Percentiles rank a stretch among this genome's conserved stretches.
phyloP scores from a whole-genome alignment of 2,888 invertebrate genomes.

The Orthosia cruda region DNA sequence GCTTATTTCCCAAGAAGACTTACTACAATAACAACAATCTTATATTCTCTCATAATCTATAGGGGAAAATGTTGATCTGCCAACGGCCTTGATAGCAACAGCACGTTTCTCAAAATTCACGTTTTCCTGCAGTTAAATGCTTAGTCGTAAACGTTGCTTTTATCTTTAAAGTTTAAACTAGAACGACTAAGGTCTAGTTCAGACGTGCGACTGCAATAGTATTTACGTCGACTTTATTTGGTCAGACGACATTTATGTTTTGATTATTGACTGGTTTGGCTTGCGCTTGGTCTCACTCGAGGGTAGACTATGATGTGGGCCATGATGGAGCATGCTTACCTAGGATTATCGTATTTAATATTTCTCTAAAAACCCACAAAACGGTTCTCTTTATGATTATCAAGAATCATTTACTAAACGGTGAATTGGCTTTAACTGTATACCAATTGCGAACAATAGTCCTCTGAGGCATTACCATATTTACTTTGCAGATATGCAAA shows the following conservation, averaged over 20 bases:
- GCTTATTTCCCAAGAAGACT: slow-evolving; percentile 2
- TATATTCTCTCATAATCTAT: neutral
- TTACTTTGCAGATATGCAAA: neutral
- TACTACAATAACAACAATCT: neutral
- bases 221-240: neutral
- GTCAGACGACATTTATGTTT: neutral
- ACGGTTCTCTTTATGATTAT: neutral
- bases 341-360: neutral
- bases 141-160: slow-evolving; percentile 21
- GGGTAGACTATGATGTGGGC: neutral
- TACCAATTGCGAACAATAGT: slow-evolving; percentile 14
- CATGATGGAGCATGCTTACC: neutral
- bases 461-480: slow-evolving; percentile 19
- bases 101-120: slow-evolving; percentile 29
- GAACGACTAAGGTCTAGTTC: slow-evolving; percentile 3
- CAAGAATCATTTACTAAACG: neutral
- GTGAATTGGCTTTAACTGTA: neutral
- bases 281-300: neutral
- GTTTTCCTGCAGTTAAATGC: slow-evolving; percentile 8
- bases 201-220: slow-evolving; percentile 3
- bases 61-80: slow-evolving; percentile 1
- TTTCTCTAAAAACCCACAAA: neutral
- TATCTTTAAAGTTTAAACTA: slow-evolving; percentile 28
- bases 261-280: neutral
- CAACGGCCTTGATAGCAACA: neutral